A percentile compares a stretch with the other conserved stretches of the same genome.
phyloP scores from a whole-genome alignment of 2,113 vertebrate species.

The Erinaceus europaeus region DNA sequence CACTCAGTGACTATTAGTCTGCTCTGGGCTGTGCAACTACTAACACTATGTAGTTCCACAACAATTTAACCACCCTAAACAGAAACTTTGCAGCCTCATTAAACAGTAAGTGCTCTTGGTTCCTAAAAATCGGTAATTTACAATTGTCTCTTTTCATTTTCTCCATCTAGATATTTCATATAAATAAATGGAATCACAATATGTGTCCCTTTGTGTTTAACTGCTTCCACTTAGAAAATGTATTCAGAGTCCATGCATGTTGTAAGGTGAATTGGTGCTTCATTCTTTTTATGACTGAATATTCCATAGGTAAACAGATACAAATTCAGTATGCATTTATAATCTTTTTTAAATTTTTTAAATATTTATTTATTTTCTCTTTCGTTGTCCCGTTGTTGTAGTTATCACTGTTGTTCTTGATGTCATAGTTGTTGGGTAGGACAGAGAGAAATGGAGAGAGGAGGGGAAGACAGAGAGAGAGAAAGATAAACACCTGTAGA shows the following conservation, averaged over 20 bases:
- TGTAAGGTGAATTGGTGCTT: neutral
- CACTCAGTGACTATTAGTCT: neutral
- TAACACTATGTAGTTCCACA: neutral
- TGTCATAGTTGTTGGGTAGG: no score
- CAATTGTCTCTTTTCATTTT: neutral
- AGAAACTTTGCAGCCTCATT: neutral
- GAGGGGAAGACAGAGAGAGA: no score
- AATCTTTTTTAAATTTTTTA: no score
- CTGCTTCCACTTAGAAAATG: neutral
- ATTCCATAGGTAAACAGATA: no score
- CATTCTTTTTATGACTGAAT: neutral
- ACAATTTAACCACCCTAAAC: neutral
- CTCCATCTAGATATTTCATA: neutral
- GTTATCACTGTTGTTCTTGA: no score
- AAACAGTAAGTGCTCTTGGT: neutral
- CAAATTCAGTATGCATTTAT: no score
- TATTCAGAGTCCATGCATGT: neutral
- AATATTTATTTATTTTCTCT: no score
- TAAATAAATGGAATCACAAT: neutral
- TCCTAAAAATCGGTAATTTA: neutral
- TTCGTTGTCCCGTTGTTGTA: no score
- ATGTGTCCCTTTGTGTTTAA: neutral
- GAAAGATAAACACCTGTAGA: no score
- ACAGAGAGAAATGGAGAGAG: no score
- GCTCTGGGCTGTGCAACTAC: neutral